Evolutionary conservation across 2,888 invertebrate species (phyloP).

Genomic region (Disparrhopalites patrizii): DNA sequence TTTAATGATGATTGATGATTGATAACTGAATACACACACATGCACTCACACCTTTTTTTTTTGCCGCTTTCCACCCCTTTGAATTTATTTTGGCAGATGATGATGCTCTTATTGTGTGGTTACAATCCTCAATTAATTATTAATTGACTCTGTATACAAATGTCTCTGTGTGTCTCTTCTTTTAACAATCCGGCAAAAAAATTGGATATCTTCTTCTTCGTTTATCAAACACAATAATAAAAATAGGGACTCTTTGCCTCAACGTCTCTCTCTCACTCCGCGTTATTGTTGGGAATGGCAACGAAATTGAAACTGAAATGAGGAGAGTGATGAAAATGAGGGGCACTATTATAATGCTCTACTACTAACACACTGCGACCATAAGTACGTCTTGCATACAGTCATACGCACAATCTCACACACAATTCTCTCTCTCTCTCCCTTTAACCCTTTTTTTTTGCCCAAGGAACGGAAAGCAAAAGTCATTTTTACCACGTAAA

Average conservation of each 20-base stretch:
- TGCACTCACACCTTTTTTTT: no score
- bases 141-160: constrained; percentile 1
- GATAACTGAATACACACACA: no score
- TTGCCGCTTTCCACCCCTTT: no score
- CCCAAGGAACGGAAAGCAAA: constrained; percentile 30
- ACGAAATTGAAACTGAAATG: constrained; percentile 30
- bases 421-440: no score
- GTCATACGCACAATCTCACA: no score
- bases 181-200: neutral
- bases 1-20: neutral
- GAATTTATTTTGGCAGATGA: neutral
- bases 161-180: neutral
- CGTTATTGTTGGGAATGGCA: constrained; percentile 10
- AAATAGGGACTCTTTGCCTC: neutral
- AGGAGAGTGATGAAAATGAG: constrained; percentile 11
- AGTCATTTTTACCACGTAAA: no score
- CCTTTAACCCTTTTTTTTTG: no score
- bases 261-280: no score
- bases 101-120: neutral
- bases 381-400: neutral
- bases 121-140: constrained; percentile 4
- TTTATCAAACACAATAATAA: no score
- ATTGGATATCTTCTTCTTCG: no score
- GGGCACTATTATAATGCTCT: no score
- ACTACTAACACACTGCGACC: neutral